Evolutionary conservation across 2,113 vertebrate genomes (phyloP).

Genomic region (Gnathonemus echidnorhynchus): DNA sequence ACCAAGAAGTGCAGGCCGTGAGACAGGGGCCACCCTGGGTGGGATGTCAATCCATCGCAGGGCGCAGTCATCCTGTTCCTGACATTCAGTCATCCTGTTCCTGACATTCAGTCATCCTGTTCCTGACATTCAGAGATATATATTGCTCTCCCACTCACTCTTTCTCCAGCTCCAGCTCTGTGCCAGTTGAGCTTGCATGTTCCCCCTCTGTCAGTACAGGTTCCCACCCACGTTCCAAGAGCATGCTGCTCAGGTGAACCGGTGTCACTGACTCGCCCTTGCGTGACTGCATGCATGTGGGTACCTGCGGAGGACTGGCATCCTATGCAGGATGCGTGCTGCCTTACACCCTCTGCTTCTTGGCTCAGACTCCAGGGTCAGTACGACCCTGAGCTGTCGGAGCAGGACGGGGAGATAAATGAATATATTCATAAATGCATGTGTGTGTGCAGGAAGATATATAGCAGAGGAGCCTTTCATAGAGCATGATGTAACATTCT

Average conservation of each 20-base stretch:
- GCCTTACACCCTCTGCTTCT: not conserved
- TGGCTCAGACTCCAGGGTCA: not conserved
- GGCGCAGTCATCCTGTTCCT: not conserved
- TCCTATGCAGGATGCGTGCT: not conserved
- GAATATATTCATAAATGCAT: not conserved
- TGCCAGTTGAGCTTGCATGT: not conserved
- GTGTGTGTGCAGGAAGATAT: not conserved
- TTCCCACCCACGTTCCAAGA: not conserved
- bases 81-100: not conserved
- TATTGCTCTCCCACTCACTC: not conserved
- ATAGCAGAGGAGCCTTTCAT: not conserved
- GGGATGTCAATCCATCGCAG: not conserved
- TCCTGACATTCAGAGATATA: not conserved
- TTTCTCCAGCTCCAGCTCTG: not conserved
- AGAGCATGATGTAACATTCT: not conserved
- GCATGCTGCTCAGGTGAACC: slow-evolving; percentile 3
- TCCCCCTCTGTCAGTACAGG: not conserved
- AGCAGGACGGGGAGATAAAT: not conserved
- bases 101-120: not conserved
- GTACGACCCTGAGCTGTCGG: not conserved
- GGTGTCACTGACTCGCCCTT: not conserved
- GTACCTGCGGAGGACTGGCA: not conserved
- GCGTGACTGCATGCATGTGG: not conserved
- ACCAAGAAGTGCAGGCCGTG: not conserved
- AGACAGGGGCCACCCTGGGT: not conserved